Evolutionary conservation across 1,140 invertebrate species (phyloP).

Genomic region (Eriocheir sinensis): DNA sequence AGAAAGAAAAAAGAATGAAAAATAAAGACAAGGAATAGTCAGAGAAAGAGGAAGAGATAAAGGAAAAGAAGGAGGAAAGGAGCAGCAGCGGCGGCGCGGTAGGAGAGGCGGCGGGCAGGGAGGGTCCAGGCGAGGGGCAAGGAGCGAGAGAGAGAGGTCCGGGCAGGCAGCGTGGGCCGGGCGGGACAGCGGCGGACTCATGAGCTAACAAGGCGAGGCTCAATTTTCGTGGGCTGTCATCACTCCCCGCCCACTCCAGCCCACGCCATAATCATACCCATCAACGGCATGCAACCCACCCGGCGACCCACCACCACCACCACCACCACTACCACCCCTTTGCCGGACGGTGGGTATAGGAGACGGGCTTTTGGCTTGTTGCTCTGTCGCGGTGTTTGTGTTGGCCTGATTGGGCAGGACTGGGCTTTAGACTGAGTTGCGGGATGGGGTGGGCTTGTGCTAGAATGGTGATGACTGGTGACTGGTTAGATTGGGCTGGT

Average conservation of each 20-base stretch:
- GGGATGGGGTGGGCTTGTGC: too few species aligned
- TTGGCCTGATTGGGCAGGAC: too few species aligned
- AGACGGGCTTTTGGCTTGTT: not conserved
- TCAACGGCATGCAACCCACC: conserved; percentile 70
- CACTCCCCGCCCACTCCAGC: conserved; percentile 70
- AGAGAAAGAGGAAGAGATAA: not conserved
- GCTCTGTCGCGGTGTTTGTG: too few species aligned
- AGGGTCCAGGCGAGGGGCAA: not conserved
- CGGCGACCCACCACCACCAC: conserved; percentile 33
- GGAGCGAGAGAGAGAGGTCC: not conserved
- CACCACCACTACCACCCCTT: conserved; percentile 41
- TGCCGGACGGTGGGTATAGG: not conserved
- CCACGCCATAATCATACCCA: conserved; percentile 72
- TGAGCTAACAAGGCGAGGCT: conserved; percentile 72
- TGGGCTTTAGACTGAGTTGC: too few species aligned
- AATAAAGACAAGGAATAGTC: not conserved
- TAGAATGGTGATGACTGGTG: too few species aligned
- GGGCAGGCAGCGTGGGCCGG: not conserved
- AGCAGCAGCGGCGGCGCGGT: not conserved
- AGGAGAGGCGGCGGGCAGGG: not conserved
- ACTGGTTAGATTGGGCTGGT: too few species aligned
- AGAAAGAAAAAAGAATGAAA: not conserved
- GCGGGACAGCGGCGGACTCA: not conserved
- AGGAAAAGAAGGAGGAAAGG: not conserved
- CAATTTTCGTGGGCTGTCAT: conserved; percentile 76